phyloP scores from a whole-genome alignment of 2,113 vertebrate genomes.

The Anoura caudifer region DNA sequence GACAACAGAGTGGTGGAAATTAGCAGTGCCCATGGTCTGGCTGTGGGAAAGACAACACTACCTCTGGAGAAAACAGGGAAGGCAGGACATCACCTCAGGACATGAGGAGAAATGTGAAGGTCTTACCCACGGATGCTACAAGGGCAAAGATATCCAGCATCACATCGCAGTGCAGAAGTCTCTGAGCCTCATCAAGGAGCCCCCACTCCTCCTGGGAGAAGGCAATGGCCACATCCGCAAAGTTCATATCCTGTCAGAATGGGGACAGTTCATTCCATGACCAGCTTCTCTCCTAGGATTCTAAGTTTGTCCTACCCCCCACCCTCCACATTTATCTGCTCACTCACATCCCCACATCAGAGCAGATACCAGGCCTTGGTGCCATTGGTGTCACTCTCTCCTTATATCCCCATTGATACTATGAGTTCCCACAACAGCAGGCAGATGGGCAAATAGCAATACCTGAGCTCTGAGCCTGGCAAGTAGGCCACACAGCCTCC shows the following conservation, averaged over 20 bases:
- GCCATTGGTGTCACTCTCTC: neutral
- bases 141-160: slow-evolving; percentile 39
- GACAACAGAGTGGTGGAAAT: neutral
- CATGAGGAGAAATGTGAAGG: neutral
- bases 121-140: neutral
- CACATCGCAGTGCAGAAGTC: neutral
- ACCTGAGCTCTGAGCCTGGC: neutral
- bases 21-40: neutral
- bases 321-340: neutral
- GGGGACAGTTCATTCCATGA: neutral
- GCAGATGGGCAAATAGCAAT: neutral
- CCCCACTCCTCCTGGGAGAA: slow-evolving; percentile 53
- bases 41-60: neutral
- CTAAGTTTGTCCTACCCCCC: neutral
- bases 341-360: neutral
- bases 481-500: neutral
- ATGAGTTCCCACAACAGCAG: neutral
- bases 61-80: neutral
- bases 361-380: neutral
- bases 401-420: neutral
- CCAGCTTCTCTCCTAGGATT: neutral
- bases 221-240: slow-evolving; percentile 34
- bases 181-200: slow-evolving; percentile 42
- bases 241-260: slow-evolving; percentile 3
- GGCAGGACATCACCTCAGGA: neutral